Evolutionary conservation across 92 coral and sea anemone species (phyloP), one percentile per base, ranked within the genome.

Genomic region (Actinernus sp.): DNA sequence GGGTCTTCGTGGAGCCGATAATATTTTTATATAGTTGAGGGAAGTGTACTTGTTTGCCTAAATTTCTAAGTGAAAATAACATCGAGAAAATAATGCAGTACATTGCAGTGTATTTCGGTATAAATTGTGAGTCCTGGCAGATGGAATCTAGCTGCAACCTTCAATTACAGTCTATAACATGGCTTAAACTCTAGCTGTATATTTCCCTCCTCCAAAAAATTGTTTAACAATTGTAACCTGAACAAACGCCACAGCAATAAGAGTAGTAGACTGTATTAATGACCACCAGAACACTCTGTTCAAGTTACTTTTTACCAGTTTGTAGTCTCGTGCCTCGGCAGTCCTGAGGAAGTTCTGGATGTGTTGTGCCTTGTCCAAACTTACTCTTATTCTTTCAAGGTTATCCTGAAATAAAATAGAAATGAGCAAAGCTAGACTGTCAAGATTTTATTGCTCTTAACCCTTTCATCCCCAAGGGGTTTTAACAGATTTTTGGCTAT

Each of bases 211-310:
- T 23, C 88, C 92, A 80, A 89, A 89, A 78, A 89, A 89, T 23
- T 82, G 83, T 68, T 80, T 89, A 3, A 89, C 88, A 24, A 89
- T 74, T 4, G 57, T 76, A 10, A 87, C 88, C 55, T 89, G 96
- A 5, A 75, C 90, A 27, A 89, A 47, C 11, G 85, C 96, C 38
- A 79, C 96, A 13, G 92, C 96, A 58, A 89, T 50, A 34, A 89
- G 90, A 17, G 92, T 85, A 28, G 71, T 32, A 12, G 93, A 87
- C 55, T 90, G 97, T 48, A 90, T 71, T 22, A 90, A 71, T 0
- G 97, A 90, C 97, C 97, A 90, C 97, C 97, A 90, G 33, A 90
- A 86, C 3, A 90, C 92, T 4, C 97, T 61, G 70, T 60, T 86
- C 19, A 60, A 57, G 40, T 84, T 90, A 37, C 97, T 81, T 19